Conservation (phyloP, 2,888 invertebrate genomes). For the Aradus depressus region DNA sequence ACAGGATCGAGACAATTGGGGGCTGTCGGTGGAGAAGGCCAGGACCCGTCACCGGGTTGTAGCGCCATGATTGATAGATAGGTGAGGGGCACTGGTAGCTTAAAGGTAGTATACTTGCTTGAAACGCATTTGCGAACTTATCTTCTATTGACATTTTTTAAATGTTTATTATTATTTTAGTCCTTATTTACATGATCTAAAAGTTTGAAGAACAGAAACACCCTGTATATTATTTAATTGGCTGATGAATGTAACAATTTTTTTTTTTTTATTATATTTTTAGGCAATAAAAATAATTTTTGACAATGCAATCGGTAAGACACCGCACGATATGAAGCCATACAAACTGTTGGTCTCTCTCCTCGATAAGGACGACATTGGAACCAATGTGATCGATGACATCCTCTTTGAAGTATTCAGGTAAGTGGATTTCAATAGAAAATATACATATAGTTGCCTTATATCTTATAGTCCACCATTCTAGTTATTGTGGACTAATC, state of each 20-base stretch:
- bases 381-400: conserved; percentile 61
- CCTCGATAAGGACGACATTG: conserved; percentile 78
- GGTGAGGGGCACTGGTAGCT: no score
- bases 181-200: neutral
- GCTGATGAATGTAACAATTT: neutral
- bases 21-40: no score
- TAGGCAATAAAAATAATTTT: conserved; percentile 50
- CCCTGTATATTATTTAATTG: neutral
- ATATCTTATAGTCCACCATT: neutral
- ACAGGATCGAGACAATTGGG: no score
- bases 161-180: neutral
- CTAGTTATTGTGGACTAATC: neutral
- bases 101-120: no score
- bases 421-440: conserved; percentile 19
- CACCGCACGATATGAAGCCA: conserved; percentile 52
- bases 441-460: neutral
- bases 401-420: conserved; percentile 69
- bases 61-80: no score
- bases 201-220: neutral
- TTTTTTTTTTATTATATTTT: conserved; percentile 19
- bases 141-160: neutral
- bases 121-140: no score
- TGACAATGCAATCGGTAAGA: conserved; percentile 44
- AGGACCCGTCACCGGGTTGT: no score
- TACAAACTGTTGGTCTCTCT: conserved; percentile 72